A percentile compares a stretch with the other conserved stretches of the same genome.
Evolutionary conservation across 35 echinoderm and acorn worm species (phyloP).

Genomic region (Apostichopus japonicus): DNA sequence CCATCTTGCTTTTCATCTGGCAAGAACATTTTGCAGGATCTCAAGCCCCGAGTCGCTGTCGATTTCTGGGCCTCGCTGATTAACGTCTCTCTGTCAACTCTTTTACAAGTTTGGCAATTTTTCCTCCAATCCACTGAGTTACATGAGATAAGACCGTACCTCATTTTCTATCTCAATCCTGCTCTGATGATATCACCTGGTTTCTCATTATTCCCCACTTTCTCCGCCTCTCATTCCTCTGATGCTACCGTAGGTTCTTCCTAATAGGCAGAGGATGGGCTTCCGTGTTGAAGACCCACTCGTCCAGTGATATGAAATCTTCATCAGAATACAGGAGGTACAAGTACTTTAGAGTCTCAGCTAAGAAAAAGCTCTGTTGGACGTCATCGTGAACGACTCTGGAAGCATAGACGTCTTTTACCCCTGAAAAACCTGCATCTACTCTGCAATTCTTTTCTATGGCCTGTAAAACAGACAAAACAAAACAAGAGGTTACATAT

Average conservation of each 20-base stretch:
- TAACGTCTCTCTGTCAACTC: no score
- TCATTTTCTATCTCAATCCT: no score
- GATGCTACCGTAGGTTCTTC: slow-evolving; percentile 1
- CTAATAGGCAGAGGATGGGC: slow-evolving; percentile 92
- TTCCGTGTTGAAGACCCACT: slow-evolving; percentile 98
- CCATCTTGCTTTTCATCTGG: no score
- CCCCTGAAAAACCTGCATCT: slow-evolving; percentile 82
- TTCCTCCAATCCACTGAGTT: no score
- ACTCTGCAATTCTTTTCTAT: slow-evolving; percentile 92
- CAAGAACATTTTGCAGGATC: no score
- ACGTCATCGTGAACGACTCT: slow-evolving; percentile 93
- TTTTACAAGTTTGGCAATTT: no score
- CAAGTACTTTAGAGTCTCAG: slow-evolving; percentile 97
- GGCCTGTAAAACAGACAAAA: slow-evolving; percentile 70
- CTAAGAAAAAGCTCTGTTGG: slow-evolving; percentile 98
- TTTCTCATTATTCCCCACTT: no score
- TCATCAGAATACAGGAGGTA: slow-evolving; percentile 94
- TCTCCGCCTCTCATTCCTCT: no score
- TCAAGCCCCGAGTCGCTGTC: no score
- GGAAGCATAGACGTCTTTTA: slow-evolving; percentile 92
- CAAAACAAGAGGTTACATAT: background rate
- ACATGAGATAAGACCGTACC: no score
- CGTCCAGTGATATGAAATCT: slow-evolving; percentile 88
- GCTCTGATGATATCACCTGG: no score
- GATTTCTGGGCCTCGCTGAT: no score